Conservation (phyloP, 92 coral and sea anemone species). For the Ricordea florida region DNA sequence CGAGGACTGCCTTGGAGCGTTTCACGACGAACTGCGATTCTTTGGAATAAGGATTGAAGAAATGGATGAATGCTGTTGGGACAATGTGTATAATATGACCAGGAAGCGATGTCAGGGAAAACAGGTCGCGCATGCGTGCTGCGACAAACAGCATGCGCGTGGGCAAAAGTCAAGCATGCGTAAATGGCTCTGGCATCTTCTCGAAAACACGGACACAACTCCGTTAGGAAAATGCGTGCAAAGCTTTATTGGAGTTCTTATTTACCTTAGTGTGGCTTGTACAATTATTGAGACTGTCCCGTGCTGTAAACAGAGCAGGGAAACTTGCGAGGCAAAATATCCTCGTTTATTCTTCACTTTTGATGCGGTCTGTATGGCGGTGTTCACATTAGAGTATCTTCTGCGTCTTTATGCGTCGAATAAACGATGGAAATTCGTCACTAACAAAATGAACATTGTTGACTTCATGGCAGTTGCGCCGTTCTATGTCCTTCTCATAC, state of each 20-base stretch:
- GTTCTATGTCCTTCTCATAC: conserved; percentile 69
- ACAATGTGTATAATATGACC: conserved; percentile 39
- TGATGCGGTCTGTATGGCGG: conserved; percentile 76
- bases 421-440: conserved; percentile 53
- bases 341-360: conserved; percentile 59
- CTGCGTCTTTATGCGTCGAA: conserved; percentile 84
- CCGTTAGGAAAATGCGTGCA: conserved; percentile 62
- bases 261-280: conserved; percentile 71
- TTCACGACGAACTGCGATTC: conserved; percentile 79
- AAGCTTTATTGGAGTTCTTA: conserved; percentile 69
- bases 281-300: conserved; percentile 75
- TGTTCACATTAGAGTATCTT: conserved; percentile 81
- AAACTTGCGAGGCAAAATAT: conserved; percentile 72
- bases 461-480: conserved; percentile 84
- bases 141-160: neutral
- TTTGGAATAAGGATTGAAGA: conserved; percentile 84
- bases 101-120: neutral
- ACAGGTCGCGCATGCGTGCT: neutral
- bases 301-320: conserved; percentile 37
- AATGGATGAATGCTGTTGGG: conserved; percentile 87
- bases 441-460: conserved; percentile 72
- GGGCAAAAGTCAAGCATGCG: conserved; percentile 28
- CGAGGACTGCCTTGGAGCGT: conserved; percentile 85
- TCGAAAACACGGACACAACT: conserved; percentile 67
- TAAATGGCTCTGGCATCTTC: conserved; percentile 64